Conservation (phyloP, 1,140 invertebrate genomes). For the Zelostemma sp. region DNA sequence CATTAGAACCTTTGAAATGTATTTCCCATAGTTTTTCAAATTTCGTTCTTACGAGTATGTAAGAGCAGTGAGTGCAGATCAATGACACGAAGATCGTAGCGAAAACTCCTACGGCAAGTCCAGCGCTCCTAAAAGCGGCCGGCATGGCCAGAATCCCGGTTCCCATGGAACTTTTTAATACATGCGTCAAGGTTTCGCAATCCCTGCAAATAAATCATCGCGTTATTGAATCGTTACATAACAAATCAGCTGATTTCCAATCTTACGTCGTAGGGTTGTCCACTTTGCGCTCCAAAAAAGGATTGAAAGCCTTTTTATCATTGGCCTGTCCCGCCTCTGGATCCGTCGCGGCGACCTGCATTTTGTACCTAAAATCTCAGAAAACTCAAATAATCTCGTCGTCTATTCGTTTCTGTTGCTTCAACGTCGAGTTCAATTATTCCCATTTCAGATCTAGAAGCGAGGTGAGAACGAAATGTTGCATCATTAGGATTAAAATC, state of each 20-base stretch:
- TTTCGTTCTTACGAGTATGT: too few relatives aligned
- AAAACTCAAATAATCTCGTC: too few relatives aligned
- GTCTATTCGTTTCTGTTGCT: too few relatives aligned
- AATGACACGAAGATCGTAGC: constrained; percentile 83
- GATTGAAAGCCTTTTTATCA: constrained; percentile 74
- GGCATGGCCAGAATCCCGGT: constrained; percentile 95
- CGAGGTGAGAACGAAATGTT: too few relatives aligned
- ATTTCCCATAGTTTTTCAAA: too few relatives aligned
- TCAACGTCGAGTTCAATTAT: too few relatives aligned
- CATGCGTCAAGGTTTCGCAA: constrained; percentile 86
- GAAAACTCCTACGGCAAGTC: constrained; percentile 81
- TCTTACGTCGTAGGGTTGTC: constrained; percentile 86
- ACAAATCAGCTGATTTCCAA: too few relatives aligned
- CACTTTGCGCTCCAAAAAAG: constrained; percentile 78
- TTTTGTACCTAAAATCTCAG: constrained; percentile 74
- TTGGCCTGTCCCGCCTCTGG: constrained; percentile 68
- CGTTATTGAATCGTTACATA: constrained; percentile 32
- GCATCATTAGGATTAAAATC: too few relatives aligned
- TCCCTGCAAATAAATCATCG: constrained; percentile 72
- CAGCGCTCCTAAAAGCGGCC: constrained; percentile 83
- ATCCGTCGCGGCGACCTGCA: constrained; percentile 69
- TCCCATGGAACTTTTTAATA: constrained; percentile 89
- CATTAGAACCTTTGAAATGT: too few relatives aligned
- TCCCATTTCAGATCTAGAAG: too few relatives aligned
- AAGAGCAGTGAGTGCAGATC: too few relatives aligned